A percentile compares a stretch with the other conserved stretches of the same genome.
phyloP scores from a whole-genome alignment of 2,113 vertebrate genomes.

The Paradoxurus hermaphroditus region DNA sequence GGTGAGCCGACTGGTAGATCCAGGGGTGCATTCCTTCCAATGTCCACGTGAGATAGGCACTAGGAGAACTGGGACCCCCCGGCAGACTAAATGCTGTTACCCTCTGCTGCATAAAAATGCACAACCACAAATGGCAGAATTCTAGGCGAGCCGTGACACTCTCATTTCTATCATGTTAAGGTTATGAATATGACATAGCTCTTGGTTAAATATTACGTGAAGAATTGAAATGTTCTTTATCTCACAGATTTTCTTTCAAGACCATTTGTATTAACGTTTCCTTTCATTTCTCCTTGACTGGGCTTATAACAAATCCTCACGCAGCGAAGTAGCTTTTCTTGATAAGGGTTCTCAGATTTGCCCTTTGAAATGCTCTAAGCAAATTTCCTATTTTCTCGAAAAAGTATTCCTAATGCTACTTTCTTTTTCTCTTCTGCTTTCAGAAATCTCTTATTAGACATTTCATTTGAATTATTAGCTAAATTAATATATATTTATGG shows the following conservation, averaged over 20 bases:
- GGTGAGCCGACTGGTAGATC: not conserved
- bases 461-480: not conserved
- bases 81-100: not conserved
- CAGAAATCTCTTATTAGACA: not conserved
- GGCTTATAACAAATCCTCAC: not conserved
- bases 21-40: not conserved
- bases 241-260: conserved; percentile 15
- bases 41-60: not conserved
- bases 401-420: not conserved
- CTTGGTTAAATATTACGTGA: conserved; percentile 47
- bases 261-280: not conserved
- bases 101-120: not conserved
- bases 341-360: not conserved
- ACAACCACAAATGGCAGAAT: not conserved
- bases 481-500: not conserved
- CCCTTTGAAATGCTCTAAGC: not conserved
- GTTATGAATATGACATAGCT: not conserved
- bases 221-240: not conserved
- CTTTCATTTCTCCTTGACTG: conserved; percentile 23
- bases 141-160: not conserved
- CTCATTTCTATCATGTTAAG: not conserved
- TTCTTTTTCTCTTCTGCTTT: not conserved
- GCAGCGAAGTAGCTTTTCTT: not conserved
- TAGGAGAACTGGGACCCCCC: not conserved
- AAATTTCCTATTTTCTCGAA: conserved; percentile 1